Percentiles rank a stretch among this genome's conserved stretches.
Conservation (phyloP, 2,797 vertebrate genomes). For the Champsocephalus esox region DNA sequence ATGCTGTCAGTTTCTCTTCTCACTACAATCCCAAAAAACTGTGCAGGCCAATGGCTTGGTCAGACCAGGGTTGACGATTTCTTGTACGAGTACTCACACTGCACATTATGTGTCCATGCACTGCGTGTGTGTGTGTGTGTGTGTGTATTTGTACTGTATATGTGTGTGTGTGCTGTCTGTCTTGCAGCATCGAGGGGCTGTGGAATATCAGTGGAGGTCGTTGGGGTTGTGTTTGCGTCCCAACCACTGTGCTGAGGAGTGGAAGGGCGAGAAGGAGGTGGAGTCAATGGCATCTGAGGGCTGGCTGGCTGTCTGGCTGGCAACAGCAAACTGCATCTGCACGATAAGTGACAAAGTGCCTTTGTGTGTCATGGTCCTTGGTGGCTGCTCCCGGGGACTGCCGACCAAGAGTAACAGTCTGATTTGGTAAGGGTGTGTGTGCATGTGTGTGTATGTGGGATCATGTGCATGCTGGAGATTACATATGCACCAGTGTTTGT, state of each 20-base stretch:
- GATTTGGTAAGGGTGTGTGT: constrained; percentile 72
- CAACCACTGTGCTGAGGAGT: constrained; percentile 82
- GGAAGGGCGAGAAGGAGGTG: constrained; percentile 71
- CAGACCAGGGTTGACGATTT: constrained; percentile 65
- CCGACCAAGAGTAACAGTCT: constrained; percentile 83
- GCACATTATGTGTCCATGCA: constrained; percentile 59
- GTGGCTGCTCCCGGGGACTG: constrained; percentile 59
- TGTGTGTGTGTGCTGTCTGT: constrained; percentile 74
- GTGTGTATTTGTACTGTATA: no score
- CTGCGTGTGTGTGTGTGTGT: constrained; percentile 41
- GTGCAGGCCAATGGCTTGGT: constrained; percentile 82
- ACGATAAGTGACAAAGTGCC: constrained; percentile 82
- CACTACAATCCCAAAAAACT: constrained; percentile 80
- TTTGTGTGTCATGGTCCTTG: constrained; percentile 75
- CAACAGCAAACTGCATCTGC: constrained; percentile 81
- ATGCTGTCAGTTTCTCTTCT: constrained; percentile 68
- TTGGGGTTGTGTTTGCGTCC: constrained; percentile 79
- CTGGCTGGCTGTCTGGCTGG: constrained; percentile 73
- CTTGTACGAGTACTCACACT: constrained; percentile 59
- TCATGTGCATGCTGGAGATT: constrained; percentile 75
- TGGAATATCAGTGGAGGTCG: constrained; percentile 81
- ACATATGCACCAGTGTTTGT: constrained; percentile 68
- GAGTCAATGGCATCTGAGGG: constrained; percentile 80
- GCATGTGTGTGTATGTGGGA: constrained; percentile 51
- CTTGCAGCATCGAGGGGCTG: constrained; percentile 85